phyloP scores from a whole-genome alignment of 2,797 vertebrate genomes.

The Acanthurus tractus region DNA sequence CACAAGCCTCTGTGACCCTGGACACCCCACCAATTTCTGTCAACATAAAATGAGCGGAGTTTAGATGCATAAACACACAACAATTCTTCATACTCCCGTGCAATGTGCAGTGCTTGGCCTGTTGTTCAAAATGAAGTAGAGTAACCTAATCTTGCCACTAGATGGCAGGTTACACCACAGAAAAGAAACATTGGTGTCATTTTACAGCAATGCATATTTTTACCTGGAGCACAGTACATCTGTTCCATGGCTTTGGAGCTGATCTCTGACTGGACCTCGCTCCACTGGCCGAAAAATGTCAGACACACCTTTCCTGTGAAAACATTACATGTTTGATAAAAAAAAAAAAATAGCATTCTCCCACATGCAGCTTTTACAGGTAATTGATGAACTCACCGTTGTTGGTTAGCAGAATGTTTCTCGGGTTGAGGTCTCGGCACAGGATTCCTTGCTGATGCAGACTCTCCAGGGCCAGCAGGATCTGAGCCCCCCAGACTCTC shows the following conservation, averaged over 20 bases:
- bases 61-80: not conserved
- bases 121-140: not conserved
- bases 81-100: not conserved
- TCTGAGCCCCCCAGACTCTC: slow-evolving; percentile 93
- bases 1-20: slow-evolving; percentile 92
- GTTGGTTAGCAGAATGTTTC: slow-evolving; percentile 92
- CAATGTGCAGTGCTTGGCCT: not conserved
- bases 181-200: not conserved
- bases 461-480: slow-evolving; percentile 93
- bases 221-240: slow-evolving; percentile 97
- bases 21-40: slow-evolving; percentile 94
- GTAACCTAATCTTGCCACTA: slow-evolving; percentile 60
- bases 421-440: slow-evolving; percentile 95
- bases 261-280: slow-evolving; percentile 93
- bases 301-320: slow-evolving; percentile 91
- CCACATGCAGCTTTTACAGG: not conserved
- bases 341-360: not conserved
- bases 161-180: slow-evolving; percentile 59
- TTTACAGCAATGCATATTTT: not conserved
- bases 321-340: slow-evolving; percentile 27
- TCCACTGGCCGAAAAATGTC: slow-evolving; percentile 98
- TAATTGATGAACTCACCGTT: slow-evolving; percentile 84
- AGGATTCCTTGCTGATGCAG: slow-evolving; percentile 95
- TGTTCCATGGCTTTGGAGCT: slow-evolving; percentile 88
- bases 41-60: slow-evolving; percentile 18